Evolutionary conservation across 2,888 invertebrate genomes (phyloP).

Genomic region (Arctia plantaginis): DNA sequence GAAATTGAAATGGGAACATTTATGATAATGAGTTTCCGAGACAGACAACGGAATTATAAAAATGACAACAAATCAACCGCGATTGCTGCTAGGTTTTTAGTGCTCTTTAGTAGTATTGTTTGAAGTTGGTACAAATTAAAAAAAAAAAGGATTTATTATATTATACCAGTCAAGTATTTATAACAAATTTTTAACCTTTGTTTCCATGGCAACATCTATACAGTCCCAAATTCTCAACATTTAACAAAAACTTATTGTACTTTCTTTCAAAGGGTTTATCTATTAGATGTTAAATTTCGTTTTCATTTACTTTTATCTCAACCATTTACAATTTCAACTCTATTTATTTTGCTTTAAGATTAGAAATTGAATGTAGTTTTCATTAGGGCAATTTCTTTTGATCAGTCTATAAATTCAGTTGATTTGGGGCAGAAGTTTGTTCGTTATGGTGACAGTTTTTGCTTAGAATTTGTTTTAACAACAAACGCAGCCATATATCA

Average conservation of each 20-base stretch:
- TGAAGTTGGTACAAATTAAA: no score
- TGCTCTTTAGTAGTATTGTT: no score
- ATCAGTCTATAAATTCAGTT: slow-evolving; percentile 52
- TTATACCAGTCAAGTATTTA: neutral
- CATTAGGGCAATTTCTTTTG: slow-evolving; percentile 48
- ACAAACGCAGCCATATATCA: slow-evolving; percentile 35
- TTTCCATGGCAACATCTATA: neutral
- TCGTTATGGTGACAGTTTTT: slow-evolving; percentile 48
- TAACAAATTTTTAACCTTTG: neutral
- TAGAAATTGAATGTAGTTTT: slow-evolving; percentile 14
- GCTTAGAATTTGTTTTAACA: slow-evolving; percentile 49
- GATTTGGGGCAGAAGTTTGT: slow-evolving; percentile 47
- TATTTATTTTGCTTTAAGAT: neutral
- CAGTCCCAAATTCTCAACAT: slow-evolving; percentile 27
- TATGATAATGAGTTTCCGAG: no score
- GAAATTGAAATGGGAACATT: no score
- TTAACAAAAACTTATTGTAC: slow-evolving; percentile 36
- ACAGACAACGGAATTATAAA: no score
- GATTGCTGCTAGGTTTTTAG: no score
- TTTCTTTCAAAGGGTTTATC: slow-evolving; percentile 37
- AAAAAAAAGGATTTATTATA: no score
- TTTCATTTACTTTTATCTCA: slow-evolving; percentile 38
- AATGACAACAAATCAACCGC: no score
- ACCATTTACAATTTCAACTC: slow-evolving; percentile 20
- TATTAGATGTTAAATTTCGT: slow-evolving; percentile 47